These are phyloP conservation scores for Heterohyrax brucei DNA, from an alignment of 2,797 vertebrate genomes.

Conservation along the genomic window DNA sequence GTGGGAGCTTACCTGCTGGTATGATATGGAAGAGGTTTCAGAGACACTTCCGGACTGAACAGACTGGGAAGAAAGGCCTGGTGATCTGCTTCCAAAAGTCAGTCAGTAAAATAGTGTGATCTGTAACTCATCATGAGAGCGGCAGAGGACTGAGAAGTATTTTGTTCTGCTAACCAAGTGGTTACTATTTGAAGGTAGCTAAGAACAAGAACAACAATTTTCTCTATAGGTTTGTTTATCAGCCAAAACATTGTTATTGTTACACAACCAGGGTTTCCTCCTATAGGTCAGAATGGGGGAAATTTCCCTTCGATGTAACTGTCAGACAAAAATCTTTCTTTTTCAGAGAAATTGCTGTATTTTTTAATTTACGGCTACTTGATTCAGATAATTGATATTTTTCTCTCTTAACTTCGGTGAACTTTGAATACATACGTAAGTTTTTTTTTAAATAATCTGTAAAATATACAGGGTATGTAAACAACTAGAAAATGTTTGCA, in stretches of 20 bases:
- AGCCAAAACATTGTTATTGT: no score
- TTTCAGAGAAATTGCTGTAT: not conserved
- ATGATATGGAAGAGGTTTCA: not conserved
- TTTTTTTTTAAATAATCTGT: not conserved
- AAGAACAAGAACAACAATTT: not conserved
- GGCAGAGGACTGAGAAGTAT: not conserved
- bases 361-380: slow-evolving; percentile 34
- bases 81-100: not conserved
- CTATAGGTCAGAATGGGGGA: not conserved
- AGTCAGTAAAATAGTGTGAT: not conserved
- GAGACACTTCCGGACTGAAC: not conserved
- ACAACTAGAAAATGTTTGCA: not conserved
- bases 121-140: not conserved
- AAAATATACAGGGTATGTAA: not conserved
- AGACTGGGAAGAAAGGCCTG: not conserved
- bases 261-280: no score
- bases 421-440: not conserved
- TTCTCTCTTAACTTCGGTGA: slow-evolving; percentile 1
- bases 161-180: not conserved
- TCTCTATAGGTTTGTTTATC: not conserved
- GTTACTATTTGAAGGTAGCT: not conserved
- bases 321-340: not conserved
- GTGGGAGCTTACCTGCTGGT: not conserved
- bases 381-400: not conserved
- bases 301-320: not conserved